These are phyloP conservation scores for Pterophyllum scalare DNA, from an alignment of 2,113 vertebrate species.

Conservation along the genomic window DNA sequence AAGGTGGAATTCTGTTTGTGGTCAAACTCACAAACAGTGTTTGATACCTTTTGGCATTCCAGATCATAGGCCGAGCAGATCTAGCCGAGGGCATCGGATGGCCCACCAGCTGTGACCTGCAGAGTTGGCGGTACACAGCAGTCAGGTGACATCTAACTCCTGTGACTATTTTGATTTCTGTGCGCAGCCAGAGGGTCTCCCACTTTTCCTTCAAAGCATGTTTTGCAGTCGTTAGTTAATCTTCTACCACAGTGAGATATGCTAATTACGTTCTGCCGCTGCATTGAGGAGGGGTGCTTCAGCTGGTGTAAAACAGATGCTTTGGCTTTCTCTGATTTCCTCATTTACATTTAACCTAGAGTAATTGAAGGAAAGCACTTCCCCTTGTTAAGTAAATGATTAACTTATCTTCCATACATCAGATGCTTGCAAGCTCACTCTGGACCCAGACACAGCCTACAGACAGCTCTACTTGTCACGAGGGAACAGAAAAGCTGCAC, in stretches of 20 bases:
- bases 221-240: slow-evolving; percentile 14
- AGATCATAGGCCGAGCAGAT: slow-evolving; percentile 79
- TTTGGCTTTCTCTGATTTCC: slow-evolving; percentile 10
- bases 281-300: slow-evolving; percentile 28
- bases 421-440: slow-evolving; percentile 81
- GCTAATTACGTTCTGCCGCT: background rate
- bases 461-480: slow-evolving; percentile 82
- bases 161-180: slow-evolving; percentile 53
- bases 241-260: slow-evolving; percentile 13
- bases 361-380: background rate
- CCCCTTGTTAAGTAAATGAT: background rate
- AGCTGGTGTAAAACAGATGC: background rate
- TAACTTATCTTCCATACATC: background rate
- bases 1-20: slow-evolving; percentile 56
- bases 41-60: slow-evolving; percentile 80
- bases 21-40: slow-evolving; percentile 72
- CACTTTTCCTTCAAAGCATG: slow-evolving; percentile 1
- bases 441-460: slow-evolving; percentile 83
- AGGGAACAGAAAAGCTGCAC: slow-evolving; percentile 79
- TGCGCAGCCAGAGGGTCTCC: slow-evolving; percentile 61
- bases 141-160: slow-evolving; percentile 76
- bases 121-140: slow-evolving; percentile 72
- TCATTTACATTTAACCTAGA: slow-evolving; percentile 12
- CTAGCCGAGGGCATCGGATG: slow-evolving; percentile 68
- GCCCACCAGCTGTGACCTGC: slow-evolving; percentile 82